Percentiles rank a stretch among this genome's conserved stretches.
Conservation (phyloP, 2,797 vertebrate genomes). For the Acanthiza pusilla region DNA sequence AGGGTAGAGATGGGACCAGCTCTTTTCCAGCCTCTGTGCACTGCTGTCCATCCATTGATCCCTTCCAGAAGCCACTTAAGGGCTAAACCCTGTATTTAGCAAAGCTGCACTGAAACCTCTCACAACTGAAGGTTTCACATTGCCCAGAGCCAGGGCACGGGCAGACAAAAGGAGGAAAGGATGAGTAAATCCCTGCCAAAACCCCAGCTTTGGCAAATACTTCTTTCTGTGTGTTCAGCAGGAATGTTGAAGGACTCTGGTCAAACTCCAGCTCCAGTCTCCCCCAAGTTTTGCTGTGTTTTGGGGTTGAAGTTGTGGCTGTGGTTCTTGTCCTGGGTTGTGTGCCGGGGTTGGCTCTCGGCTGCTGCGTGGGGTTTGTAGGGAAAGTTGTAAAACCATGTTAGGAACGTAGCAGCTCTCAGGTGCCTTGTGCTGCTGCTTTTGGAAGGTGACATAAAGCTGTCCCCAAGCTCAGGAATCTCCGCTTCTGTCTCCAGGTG, state of each 20-base stretch:
- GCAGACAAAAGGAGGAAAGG: neutral
- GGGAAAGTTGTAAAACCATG: accelerated
- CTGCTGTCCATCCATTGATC: neutral
- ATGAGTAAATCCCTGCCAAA: neutral
- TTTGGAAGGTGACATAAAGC: neutral
- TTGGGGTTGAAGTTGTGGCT: neutral
- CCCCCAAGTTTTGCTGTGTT: neutral
- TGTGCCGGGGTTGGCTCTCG: neutral
- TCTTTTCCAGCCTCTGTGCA: accelerated
- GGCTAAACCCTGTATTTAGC: accelerated
- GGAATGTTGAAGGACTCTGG: neutral
- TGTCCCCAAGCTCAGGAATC: neutral
- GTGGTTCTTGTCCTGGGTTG: neutral
- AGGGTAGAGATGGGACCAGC: neutral
- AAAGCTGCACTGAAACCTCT: neutral
- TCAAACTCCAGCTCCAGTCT: neutral
- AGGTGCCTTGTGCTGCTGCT: neutral
- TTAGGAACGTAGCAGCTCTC: accelerated
- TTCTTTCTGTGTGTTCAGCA: neutral
- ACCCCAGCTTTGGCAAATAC: neutral
- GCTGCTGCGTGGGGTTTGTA: neutral
- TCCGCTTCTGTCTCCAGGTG: neutral
- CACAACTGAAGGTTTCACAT: accelerated
- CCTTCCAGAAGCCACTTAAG: neutral
- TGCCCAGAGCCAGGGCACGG: neutral